Base-by-base conservation (phyloP, 2,113 vertebrate species). In the Pholis gunnellus region DNA sequence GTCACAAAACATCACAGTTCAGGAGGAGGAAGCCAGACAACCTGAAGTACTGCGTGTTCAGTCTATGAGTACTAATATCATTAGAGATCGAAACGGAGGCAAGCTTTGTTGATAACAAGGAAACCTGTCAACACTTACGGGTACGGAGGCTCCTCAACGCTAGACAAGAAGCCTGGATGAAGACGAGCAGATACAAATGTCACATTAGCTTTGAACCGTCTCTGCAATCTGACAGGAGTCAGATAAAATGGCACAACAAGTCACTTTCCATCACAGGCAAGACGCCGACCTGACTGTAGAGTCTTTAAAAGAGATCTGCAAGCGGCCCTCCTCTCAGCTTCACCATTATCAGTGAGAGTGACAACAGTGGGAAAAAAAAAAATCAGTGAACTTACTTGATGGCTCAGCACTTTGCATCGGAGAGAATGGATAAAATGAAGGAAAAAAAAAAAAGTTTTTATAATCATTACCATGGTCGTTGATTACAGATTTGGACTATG, bases 111-210 rank as follows among this genome's bases (percentile, higher is more conserved):
- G 75, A 82, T 67, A 4, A 76, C 63, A 70, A 50, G 46, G 48
- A 88, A 72, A 54, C 57, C 0, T 1, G 14, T 67, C 10, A 25
- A 82, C 82, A 93, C 95, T 95, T 87, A 96, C 95, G 71, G 79
- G 76, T 91, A 93, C 0, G 85, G 86, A 50, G 89, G 89, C 87
- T 95, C 95, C 56, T 93, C 92, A 3, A 92, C 87, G 0, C 48
- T 82, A 79, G 59, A 75, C 67, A 92, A 76, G 25, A 91, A 79
- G 78, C 78, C 95, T 95, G 82, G 79, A 74, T 78, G 59, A 66
- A 84, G 34, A 89, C 29, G 59, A 89, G 69, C 31, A 81, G 77
- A 91, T 59, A 85, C 10, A 44, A 69, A 63, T 5, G 69, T 84
- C 71, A 64, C 31, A 0, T 79, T 57, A 60, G 36, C 77, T 78